phyloP scores from a whole-genome alignment of 2,797 vertebrate species.

The Oreonectes daqikongensis region DNA sequence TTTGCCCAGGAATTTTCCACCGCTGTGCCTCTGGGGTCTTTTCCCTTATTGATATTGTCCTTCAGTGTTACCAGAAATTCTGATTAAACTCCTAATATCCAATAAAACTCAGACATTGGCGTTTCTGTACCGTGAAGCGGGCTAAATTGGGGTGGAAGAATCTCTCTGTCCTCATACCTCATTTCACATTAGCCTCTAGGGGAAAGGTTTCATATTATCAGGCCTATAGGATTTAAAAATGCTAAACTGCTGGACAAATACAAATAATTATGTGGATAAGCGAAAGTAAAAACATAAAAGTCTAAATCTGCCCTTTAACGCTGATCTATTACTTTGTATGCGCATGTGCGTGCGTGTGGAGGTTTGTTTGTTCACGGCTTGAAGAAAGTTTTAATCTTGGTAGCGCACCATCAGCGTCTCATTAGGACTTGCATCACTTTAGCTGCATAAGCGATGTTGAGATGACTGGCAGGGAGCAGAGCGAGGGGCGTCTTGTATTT shows the following conservation, averaged over 20 bases:
- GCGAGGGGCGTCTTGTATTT: slow-evolving; percentile 64
- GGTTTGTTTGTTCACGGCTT: slow-evolving; percentile 44
- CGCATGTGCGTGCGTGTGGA: slow-evolving; percentile 48
- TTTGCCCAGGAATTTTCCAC: slow-evolving; percentile 43
- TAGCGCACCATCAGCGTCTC: slow-evolving; percentile 66
- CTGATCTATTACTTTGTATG: slow-evolving; percentile 45
- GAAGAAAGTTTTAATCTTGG: slow-evolving; percentile 70
- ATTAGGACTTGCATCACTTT: slow-evolving; percentile 58
- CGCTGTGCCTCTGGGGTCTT: slow-evolving; percentile 26
- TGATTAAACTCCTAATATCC: slow-evolving; percentile 52
- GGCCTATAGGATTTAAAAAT: slow-evolving; percentile 65
- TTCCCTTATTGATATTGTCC: slow-evolving; percentile 52
- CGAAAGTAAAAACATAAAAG: slow-evolving; percentile 38
- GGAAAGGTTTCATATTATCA: slow-evolving; percentile 68
- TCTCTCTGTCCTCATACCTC: slow-evolving; percentile 48
- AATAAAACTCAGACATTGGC: slow-evolving; percentile 32
- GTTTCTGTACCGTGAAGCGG: slow-evolving; percentile 29
- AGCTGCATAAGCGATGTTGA: slow-evolving; percentile 43
- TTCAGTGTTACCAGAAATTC: slow-evolving; percentile 50
- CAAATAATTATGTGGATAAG: slow-evolving; percentile 62
- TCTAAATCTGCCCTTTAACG: slow-evolving; percentile 48
- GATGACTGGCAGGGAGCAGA: slow-evolving; percentile 66
- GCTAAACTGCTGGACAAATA: slow-evolving; percentile 68
- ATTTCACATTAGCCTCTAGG: slow-evolving; percentile 50
- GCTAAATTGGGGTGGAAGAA: slow-evolving; percentile 44